phyloP scores from a whole-genome alignment of 2,888 invertebrate species.

The Imbricaverruca yamaguchii region DNA sequence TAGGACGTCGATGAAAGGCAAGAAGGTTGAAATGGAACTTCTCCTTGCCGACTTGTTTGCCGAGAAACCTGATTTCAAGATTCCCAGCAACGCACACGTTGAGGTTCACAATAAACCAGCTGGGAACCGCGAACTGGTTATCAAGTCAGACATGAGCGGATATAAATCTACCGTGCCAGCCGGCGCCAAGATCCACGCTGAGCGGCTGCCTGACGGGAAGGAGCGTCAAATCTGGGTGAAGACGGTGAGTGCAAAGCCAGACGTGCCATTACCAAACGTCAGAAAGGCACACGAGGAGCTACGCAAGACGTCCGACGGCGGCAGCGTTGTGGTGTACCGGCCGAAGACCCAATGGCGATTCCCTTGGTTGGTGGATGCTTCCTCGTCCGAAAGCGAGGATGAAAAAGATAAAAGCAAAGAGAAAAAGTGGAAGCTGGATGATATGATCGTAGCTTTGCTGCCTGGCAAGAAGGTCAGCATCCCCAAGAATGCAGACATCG shows the following conservation, averaged over 20 bases:
- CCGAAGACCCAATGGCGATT: slow-evolving; percentile 13
- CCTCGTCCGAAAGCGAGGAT: neutral
- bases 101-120: slow-evolving; percentile 4
- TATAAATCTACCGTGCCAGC: neutral
- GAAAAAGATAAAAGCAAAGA: slow-evolving; percentile 2
- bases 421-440: slow-evolving; percentile 7
- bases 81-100: neutral
- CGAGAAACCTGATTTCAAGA: neutral
- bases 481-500: neutral
- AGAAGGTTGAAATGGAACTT: slow-evolving; percentile 1
- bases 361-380: neutral
- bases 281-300: neutral
- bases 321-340: neutral
- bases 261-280: neutral
- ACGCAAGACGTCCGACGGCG: neutral
- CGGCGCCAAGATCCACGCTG: neutral
- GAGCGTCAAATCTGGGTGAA: slow-evolving; percentile 10
- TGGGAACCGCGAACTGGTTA: neutral
- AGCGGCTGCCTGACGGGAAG: neutral
- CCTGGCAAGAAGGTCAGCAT: slow-evolving; percentile 7
- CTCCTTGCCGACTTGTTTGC: neutral
- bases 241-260: neutral
- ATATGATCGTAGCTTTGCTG: neutral
- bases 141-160: neutral
- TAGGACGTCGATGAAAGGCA: neutral